phyloP scores from a whole-genome alignment of 2,888 invertebrate species.

The Megamerina dolium region DNA sequence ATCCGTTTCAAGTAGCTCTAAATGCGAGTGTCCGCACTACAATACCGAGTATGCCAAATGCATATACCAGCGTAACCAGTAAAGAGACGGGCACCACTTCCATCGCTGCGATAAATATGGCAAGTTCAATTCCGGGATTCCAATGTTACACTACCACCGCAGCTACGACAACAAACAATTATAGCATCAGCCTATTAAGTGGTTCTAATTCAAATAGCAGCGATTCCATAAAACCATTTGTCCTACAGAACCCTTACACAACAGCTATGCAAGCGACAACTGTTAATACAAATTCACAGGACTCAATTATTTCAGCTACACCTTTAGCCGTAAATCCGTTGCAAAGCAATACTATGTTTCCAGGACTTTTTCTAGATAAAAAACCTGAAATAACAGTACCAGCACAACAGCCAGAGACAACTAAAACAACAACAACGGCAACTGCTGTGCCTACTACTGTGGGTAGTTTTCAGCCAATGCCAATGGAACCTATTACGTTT shows the following conservation, averaged over 20 bases:
- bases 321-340: conserved; percentile 3
- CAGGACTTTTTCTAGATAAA: conserved; percentile 23
- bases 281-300: conserved; percentile 14
- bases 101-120: too few relatives aligned
- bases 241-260: conserved; percentile 32
- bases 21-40: not conserved
- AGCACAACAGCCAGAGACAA: not conserved
- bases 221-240: conserved; percentile 22
- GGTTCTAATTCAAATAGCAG: conserved; percentile 14
- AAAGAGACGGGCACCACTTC: conserved; percentile 10
- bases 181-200: conserved; percentile 25
- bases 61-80: conserved; percentile 6
- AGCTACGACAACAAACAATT: conserved; percentile 29
- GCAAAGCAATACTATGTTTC: conserved; percentile 17
- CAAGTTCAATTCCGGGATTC: conserved; percentile 20
- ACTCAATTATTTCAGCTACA: conserved; percentile 12
- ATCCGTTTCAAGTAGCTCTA: not conserved
- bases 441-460: too few relatives aligned
- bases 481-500: conserved; percentile 39
- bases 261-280: conserved; percentile 19
- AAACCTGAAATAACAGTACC: conserved; percentile 9
- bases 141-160: conserved; percentile 35
- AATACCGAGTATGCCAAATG: conserved; percentile 10
- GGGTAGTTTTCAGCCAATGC: too few relatives aligned
- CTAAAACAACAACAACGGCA: not conserved